Conservation (phyloP, 2,113 vertebrate species). For the Nycticorax nycticorax region DNA sequence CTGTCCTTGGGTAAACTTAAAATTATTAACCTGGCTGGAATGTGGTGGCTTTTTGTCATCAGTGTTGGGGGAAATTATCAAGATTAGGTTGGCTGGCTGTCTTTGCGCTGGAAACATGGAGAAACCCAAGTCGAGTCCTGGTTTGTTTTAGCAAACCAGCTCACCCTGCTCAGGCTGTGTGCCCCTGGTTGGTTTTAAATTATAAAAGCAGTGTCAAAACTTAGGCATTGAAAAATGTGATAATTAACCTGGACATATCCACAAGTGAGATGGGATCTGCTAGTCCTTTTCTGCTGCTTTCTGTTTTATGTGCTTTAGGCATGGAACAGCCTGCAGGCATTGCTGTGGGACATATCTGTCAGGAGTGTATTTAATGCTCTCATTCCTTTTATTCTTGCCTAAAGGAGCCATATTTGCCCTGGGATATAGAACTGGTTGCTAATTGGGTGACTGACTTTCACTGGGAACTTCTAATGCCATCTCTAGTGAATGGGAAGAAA, state of each 20-base stretch:
- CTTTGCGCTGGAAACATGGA: not conserved
- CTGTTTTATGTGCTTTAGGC: not conserved
- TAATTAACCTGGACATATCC: not conserved
- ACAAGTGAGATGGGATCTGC: not conserved
- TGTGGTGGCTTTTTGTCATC: not conserved
- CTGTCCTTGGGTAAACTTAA: not conserved
- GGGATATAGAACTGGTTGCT: not conserved
- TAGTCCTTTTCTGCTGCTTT: not conserved
- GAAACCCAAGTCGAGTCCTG: not conserved
- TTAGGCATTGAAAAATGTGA: not conserved
- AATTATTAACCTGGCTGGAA: not conserved
- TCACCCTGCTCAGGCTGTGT: not conserved
- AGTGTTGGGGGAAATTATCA: not conserved
- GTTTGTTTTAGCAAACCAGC: not conserved
- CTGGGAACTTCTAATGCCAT: not conserved
- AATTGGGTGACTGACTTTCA: not conserved
- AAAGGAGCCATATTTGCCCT: not conserved
- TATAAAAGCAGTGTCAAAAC: not conserved
- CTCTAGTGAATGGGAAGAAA: not conserved
- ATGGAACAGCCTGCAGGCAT: accelerated
- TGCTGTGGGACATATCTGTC: not conserved
- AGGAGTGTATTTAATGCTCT: not conserved
- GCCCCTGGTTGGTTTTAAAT: not conserved
- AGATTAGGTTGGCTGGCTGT: not conserved
- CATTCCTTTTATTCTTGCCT: not conserved